Percentiles rank a stretch among this genome's conserved stretches.
Conservation (phyloP, 2,797 vertebrate species). For the Sparus aurata region DNA sequence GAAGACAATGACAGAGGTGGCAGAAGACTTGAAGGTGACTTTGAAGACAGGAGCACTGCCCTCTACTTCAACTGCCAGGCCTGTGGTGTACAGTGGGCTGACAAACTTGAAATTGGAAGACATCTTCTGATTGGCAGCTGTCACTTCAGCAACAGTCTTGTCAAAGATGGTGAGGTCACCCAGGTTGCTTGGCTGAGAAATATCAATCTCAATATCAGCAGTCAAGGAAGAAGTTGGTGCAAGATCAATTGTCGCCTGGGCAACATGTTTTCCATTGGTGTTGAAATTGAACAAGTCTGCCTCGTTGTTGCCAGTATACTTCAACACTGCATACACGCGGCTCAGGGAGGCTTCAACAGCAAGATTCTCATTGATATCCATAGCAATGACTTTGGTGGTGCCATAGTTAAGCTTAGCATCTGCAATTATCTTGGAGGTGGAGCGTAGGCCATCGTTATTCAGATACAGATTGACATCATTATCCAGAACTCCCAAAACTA, state of each 20-base stretch:
- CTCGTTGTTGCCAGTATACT: conserved; percentile 86
- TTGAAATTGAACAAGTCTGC: conserved; percentile 73
- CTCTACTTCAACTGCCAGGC: conserved; percentile 81
- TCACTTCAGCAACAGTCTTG: conserved; percentile 80
- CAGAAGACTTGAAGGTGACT: conserved; percentile 85
- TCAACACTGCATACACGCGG: conserved; percentile 87
- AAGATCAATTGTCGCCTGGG: conserved; percentile 87
- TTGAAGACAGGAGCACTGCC: conserved; percentile 84
- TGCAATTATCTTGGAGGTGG: conserved; percentile 84
- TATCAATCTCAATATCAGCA: conserved; percentile 84
- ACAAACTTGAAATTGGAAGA: conserved; percentile 80
- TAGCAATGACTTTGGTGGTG: conserved; percentile 79
- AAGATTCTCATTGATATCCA: conserved; percentile 88
- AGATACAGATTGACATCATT: conserved; percentile 87
- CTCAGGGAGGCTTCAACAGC: conserved; percentile 86
- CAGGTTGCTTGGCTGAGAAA: conserved; percentile 86
- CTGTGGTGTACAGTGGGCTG: conserved; percentile 89
- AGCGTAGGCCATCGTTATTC: conserved; percentile 87
- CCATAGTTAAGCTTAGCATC: conserved; percentile 78
- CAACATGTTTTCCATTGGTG: conserved; percentile 86
- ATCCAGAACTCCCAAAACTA: conserved; percentile 85
- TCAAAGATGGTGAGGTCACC: conserved; percentile 83
- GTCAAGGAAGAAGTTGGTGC: conserved; percentile 78
- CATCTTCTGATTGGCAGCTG: conserved; percentile 85
- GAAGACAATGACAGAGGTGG: conserved; percentile 87